Evolutionary conservation across 2,797 vertebrate species (phyloP).

Genomic region (Eospalax fontanierii): DNA sequence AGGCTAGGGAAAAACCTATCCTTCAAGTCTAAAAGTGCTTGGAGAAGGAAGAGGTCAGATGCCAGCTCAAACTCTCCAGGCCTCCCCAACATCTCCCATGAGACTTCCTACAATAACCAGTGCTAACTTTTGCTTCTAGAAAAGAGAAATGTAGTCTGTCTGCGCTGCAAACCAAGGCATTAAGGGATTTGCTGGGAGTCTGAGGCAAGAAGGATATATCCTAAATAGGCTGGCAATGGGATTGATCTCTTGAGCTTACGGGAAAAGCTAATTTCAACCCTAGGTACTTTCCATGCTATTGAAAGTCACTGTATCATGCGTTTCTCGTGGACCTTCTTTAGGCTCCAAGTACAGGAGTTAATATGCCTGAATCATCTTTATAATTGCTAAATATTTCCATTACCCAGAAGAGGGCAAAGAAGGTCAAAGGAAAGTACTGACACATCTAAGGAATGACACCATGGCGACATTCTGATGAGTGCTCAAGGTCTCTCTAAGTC

Average conservation of each 20-base stretch:
- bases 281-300: not conserved
- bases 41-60: not conserved
- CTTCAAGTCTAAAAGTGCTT: not conserved
- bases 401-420: not conserved
- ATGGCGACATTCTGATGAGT: not conserved
- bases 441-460: conserved; percentile 17
- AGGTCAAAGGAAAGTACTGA: not conserved
- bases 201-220: not conserved
- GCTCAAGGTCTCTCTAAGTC: not conserved
- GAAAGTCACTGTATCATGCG: not conserved
- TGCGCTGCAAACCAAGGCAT: not conserved
- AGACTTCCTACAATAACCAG: not conserved
- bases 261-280: not conserved
- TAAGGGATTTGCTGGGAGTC: not conserved
- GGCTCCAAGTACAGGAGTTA: not conserved
- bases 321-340: not conserved
- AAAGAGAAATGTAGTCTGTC: not conserved
- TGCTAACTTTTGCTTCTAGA: not conserved
- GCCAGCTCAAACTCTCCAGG: not conserved
- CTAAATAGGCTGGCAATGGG: not conserved
- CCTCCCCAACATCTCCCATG: not conserved
- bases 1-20: not conserved
- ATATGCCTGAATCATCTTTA: not conserved
- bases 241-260: not conserved
- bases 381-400: not conserved